A percentile compares a stretch with the other conserved stretches of the same genome.
Evolutionary conservation across 2,888 invertebrate genomes (phyloP).

Genomic region (Xylota segnis): DNA sequence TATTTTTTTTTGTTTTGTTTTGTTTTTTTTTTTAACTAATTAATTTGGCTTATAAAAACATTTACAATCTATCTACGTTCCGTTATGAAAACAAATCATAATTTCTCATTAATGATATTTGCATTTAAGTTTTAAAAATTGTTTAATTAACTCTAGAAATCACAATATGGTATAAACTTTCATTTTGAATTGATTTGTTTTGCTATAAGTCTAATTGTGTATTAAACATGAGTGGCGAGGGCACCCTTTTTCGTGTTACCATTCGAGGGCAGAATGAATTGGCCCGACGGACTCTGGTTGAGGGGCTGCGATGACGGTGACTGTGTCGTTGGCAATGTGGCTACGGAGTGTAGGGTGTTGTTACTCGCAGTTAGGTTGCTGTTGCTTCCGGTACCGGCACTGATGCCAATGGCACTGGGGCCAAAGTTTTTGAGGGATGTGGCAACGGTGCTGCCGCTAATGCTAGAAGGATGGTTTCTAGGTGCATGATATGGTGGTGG

Average conservation of each 20-base stretch:
- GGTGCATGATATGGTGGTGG: constrained; percentile 90
- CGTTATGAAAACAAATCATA: constrained; percentile 75
- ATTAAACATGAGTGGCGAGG: constrained; percentile 88
- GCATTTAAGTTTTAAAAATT: constrained; percentile 65
- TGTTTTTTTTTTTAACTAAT: constrained; percentile 71
- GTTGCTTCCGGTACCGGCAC: constrained; percentile 88
- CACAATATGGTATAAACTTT: constrained; percentile 82
- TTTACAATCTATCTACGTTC: constrained; percentile 76
- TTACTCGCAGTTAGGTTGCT: constrained; percentile 82
- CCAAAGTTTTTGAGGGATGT: constrained; percentile 79
- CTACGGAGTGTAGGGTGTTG: constrained; percentile 82
- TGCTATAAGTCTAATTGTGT: constrained; percentile 77
- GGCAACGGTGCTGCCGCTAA: constrained; percentile 79
- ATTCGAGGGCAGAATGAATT: constrained; percentile 84
- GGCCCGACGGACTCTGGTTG: constrained; percentile 86
- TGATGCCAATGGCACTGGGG: constrained; percentile 64
- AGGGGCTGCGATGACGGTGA: constrained; percentile 89
- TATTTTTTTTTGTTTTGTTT: constrained; percentile 76
- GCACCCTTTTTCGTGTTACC: constrained; percentile 85
- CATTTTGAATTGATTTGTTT: constrained; percentile 76
- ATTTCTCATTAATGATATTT: constrained; percentile 57
- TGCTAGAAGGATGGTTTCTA: constrained; percentile 80
- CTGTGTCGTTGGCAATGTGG: constrained; percentile 85
- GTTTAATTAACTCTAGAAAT: constrained; percentile 84
- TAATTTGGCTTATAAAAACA: constrained; percentile 77